Conservation (phyloP, 2,113 vertebrate genomes). For the Aptenodytes patagonicus region DNA sequence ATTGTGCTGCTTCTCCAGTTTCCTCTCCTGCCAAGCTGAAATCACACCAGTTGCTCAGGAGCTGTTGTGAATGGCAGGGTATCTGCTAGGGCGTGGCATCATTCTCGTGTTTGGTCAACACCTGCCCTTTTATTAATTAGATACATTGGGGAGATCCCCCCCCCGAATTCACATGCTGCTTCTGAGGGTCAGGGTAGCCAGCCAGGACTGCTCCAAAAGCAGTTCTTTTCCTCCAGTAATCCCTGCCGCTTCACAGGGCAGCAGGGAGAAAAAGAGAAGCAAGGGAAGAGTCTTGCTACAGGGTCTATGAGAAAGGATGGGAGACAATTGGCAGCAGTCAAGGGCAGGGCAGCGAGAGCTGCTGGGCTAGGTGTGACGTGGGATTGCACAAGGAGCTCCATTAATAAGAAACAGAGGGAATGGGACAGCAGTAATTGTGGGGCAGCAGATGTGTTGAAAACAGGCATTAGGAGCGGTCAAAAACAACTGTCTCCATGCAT, state of each 20-base stretch:
- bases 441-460: background rate
- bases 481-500: background rate
- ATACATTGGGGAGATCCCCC: background rate
- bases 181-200: background rate
- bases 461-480: background rate
- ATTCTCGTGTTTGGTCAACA: background rate
- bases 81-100: background rate
- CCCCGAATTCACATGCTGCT: background rate
- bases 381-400: constrained; percentile 2
- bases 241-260: background rate
- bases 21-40: background rate
- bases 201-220: background rate
- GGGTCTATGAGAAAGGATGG: background rate
- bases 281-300: background rate
- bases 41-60: background rate
- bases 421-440: background rate
- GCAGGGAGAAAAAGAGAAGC: background rate
- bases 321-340: background rate
- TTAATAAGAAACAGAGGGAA: background rate
- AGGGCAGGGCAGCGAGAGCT: background rate
- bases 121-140: background rate
- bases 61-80: background rate
- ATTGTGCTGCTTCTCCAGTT: background rate
- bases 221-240: background rate
- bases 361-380: background rate